Conservation (phyloP, 2,888 invertebrate genomes). For the Cataglyphis albicans region DNA sequence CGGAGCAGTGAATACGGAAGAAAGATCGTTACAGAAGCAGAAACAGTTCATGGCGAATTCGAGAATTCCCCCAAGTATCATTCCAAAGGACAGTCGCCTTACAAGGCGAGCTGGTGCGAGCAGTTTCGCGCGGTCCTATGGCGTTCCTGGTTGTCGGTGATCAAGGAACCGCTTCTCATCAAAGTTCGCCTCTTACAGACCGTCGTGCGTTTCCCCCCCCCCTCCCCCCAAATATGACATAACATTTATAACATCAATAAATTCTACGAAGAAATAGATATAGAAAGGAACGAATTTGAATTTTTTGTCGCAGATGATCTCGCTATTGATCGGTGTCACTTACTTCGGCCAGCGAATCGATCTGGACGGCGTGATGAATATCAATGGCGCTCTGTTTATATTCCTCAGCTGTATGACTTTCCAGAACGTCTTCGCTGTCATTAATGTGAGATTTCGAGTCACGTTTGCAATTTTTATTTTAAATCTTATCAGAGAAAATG, state of each 20-base stretch:
- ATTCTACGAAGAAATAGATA: no score
- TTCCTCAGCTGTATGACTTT: slow-evolving; percentile 97
- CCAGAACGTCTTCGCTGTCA: slow-evolving; percentile 97
- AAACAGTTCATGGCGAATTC: slow-evolving; percentile 80
- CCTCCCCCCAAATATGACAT: neutral
- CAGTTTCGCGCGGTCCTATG: slow-evolving; percentile 96
- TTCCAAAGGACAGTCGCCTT: slow-evolving; percentile 85
- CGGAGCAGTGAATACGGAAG: slow-evolving; percentile 89
- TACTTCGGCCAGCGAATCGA: slow-evolving; percentile 94
- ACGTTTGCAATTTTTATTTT: neutral
- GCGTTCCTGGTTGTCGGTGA: slow-evolving; percentile 95
- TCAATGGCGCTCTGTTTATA: slow-evolving; percentile 96
- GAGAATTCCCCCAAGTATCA: slow-evolving; percentile 70
- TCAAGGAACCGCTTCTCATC: slow-evolving; percentile 96
- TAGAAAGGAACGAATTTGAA: neutral
- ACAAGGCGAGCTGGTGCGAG: slow-evolving; percentile 94
- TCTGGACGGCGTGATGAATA: slow-evolving; percentile 97
- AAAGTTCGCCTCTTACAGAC: slow-evolving; percentile 96
- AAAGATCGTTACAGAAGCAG: slow-evolving; percentile 88
- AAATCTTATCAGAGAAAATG: neutral
- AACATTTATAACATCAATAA: neutral
- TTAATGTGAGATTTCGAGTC: slow-evolving; percentile 91
- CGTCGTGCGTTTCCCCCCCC: slow-evolving; percentile 89
- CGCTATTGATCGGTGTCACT: slow-evolving; percentile 94
- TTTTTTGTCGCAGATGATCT: slow-evolving; percentile 90